Evolutionary conservation across 2,888 invertebrate genomes (phyloP).

Genomic region (Cheilosia impressa): DNA sequence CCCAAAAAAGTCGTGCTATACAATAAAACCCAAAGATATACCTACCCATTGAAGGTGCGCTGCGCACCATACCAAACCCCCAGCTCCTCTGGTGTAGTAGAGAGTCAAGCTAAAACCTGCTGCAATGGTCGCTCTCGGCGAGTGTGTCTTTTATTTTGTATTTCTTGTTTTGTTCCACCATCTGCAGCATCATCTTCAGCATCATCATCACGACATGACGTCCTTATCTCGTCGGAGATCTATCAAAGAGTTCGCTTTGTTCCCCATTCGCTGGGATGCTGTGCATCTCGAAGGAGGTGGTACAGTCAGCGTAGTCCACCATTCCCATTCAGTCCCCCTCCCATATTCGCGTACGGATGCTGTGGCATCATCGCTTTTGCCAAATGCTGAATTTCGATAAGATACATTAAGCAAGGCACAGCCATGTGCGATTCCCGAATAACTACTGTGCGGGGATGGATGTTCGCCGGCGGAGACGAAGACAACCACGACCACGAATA

Average conservation of each 20-base stretch:
- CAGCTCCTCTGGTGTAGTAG: background rate
- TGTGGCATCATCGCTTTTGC: slow-evolving; percentile 71
- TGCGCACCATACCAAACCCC: slow-evolving; percentile 44
- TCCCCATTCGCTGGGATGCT: slow-evolving; percentile 69
- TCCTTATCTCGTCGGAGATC: slow-evolving; percentile 84
- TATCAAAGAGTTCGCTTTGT: slow-evolving; percentile 80
- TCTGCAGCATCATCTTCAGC: slow-evolving; percentile 76
- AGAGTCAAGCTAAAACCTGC: slow-evolving; percentile 42
- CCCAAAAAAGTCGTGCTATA: slow-evolving; percentile 66
- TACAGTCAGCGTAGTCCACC: slow-evolving; percentile 50
- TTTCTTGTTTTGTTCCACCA: slow-evolving; percentile 61
- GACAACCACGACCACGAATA: slow-evolving; percentile 27
- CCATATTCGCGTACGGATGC: slow-evolving; percentile 30
- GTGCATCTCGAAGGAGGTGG: slow-evolving; percentile 68
- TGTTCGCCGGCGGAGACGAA: slow-evolving; percentile 43
- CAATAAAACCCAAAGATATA: slow-evolving; percentile 59
- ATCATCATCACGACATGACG: slow-evolving; percentile 74
- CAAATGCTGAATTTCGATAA: slow-evolving; percentile 76
- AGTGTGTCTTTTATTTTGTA: slow-evolving; percentile 23
- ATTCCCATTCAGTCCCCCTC: slow-evolving; percentile 27
- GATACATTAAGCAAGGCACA: slow-evolving; percentile 75
- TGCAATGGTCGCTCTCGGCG: slow-evolving; percentile 48
- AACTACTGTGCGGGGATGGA: slow-evolving; percentile 75
- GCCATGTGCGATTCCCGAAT: slow-evolving; percentile 76
- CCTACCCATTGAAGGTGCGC: slow-evolving; percentile 47